A percentile compares a stretch with the other conserved stretches of the same genome.
These are phyloP conservation scores for Ctenicera cuprea DNA, from an alignment of 2,888 invertebrate species.

Conservation along the genomic window DNA sequence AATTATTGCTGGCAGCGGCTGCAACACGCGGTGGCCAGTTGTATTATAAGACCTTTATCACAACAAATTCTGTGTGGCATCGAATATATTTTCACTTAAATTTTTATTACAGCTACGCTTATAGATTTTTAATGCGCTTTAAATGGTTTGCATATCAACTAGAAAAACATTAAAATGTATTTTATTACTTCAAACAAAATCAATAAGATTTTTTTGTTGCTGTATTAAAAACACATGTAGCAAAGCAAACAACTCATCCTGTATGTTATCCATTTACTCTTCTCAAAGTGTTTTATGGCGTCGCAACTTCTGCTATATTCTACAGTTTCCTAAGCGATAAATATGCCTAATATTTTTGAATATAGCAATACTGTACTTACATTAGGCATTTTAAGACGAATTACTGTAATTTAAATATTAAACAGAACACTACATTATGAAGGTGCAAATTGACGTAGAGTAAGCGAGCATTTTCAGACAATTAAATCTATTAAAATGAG, in stretches of 20 bases:
- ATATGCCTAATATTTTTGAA: too few species aligned
- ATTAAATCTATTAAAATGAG: conserved; percentile 30
- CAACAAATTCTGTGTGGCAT: conserved; percentile 24
- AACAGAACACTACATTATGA: background rate
- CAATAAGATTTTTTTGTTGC: too few species aligned
- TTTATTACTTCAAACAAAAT: background rate
- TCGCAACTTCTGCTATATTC: too few species aligned
- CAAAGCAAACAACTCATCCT: too few species aligned
- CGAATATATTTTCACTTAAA: conserved; percentile 12
- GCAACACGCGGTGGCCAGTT: conserved; percentile 35
- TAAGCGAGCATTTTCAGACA: background rate
- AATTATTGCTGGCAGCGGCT: conserved; percentile 46
- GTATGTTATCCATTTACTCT: too few species aligned
- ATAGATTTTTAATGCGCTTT: conserved; percentile 7
- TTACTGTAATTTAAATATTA: too few species aligned
- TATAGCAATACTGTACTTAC: too few species aligned
- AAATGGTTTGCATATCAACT: background rate
- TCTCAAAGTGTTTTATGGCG: too few species aligned
- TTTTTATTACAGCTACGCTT: conserved; percentile 14
- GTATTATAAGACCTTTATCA: conserved; percentile 40
- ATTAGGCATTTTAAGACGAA: too few species aligned
- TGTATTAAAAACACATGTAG: too few species aligned
- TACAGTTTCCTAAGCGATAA: too few species aligned
- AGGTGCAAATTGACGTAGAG: background rate
- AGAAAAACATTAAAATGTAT: background rate